Conservation (phyloP, 2,888 invertebrate genomes). For the Ditylenchus weischeri region DNA sequence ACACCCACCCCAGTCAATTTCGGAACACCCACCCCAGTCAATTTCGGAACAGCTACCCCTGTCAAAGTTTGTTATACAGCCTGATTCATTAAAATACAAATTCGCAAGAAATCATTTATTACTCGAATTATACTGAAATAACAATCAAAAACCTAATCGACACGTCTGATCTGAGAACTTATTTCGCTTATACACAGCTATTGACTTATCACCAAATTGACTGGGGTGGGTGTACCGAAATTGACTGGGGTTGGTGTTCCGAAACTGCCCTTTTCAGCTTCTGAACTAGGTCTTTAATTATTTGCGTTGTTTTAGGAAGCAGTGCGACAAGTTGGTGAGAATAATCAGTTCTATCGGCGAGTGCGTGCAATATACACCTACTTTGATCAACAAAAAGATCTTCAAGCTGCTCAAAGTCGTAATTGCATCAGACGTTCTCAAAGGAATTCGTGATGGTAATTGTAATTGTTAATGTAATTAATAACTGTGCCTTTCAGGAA, state of each 20-base stretch:
- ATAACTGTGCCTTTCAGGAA: slow-evolving; percentile 5
- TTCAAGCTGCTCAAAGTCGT: slow-evolving; percentile 49
- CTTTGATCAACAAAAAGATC: slow-evolving; percentile 59
- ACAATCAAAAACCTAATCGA: too few species aligned
- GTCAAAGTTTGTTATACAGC: neutral
- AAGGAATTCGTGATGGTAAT: slow-evolving; percentile 13
- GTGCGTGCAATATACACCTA: slow-evolving; percentile 60
- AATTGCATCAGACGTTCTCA: slow-evolving; percentile 32
- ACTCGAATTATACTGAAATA: too few species aligned
- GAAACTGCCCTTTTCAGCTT: too few species aligned
- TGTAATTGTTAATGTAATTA: slow-evolving; percentile 1
- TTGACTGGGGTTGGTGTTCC: too few species aligned
- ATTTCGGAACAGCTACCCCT: neutral
- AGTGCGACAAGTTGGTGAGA: slow-evolving; percentile 27
- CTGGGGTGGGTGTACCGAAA: too few species aligned
- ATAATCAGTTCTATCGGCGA: slow-evolving; percentile 58
- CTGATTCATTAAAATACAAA: too few species aligned
- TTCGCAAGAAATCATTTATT: too few species aligned
- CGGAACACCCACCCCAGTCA: too few species aligned
- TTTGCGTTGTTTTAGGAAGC: slow-evolving; percentile 2
- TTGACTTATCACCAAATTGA: too few species aligned
- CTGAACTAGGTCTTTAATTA: neutral
- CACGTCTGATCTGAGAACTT: too few species aligned
- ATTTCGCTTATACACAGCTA: too few species aligned
- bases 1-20: too few species aligned